Conservation (phyloP, 1,140 invertebrate species). For the Ceratosolen solmsi region DNA sequence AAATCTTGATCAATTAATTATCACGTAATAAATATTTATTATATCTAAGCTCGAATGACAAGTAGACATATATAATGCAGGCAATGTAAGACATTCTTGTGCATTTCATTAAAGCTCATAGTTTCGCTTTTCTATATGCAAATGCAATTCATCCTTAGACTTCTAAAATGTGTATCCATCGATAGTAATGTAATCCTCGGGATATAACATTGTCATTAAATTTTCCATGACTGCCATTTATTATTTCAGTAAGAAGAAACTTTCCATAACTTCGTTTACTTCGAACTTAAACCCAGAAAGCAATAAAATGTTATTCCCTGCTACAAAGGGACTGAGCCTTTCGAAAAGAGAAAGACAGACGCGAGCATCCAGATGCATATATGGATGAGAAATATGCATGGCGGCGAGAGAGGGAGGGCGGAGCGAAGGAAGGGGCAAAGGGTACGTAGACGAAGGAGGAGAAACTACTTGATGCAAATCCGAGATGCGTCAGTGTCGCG, state of each 20-base stretch:
- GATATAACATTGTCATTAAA: neutral
- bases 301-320: neutral
- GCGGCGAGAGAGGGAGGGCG: neutral
- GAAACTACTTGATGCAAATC: slow-evolving; percentile 42
- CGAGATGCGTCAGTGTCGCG: slow-evolving; percentile 25
- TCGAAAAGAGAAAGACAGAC: neutral
- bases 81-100: too few species aligned
- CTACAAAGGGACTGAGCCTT: neutral
- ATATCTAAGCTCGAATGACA: too few species aligned
- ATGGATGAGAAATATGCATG: slow-evolving; percentile 3
- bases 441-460: neutral
- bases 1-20: too few species aligned
- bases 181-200: neutral
- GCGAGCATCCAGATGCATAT: neutral
- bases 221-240: slow-evolving; percentile 10
- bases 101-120: too few species aligned
- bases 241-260: neutral
- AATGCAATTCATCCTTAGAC: neutral
- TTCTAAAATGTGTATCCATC: neutral
- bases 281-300: neutral
- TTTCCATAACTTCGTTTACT: slow-evolving; percentile 12
- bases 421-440: neutral
- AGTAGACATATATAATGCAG: too few species aligned
- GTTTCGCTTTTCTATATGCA: neutral
- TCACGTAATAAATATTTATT: too few species aligned